phyloP scores from a whole-genome alignment of 2,797 vertebrate species.

The Choloepus didactylus region DNA sequence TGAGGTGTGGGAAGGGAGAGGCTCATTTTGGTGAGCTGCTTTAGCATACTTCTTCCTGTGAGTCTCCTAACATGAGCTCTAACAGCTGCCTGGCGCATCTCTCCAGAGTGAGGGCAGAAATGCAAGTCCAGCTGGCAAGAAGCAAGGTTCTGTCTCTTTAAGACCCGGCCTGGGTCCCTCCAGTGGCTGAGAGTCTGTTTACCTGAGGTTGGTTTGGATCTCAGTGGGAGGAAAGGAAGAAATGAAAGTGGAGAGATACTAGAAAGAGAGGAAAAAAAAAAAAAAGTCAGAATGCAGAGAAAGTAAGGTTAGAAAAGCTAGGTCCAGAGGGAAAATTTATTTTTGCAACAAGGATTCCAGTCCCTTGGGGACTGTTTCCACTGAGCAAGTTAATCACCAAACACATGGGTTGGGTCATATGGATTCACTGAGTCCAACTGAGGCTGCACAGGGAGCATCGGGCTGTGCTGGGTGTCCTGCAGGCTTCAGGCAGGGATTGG shows the following conservation, averaged over 20 bases:
- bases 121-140: neutral
- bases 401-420: neutral
- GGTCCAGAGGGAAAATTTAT: constrained; percentile 61
- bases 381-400: constrained; percentile 38
- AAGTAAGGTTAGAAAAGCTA: constrained; percentile 57
- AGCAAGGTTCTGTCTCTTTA: constrained; percentile 59
- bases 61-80: neutral
- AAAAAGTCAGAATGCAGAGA: constrained; percentile 2
- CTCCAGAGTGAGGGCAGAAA: neutral
- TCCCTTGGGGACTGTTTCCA: constrained; percentile 59
- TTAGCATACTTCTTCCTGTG: neutral
- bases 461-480: neutral
- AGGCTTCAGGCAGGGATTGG: neutral
- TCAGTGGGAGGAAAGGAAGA: constrained; percentile 68
- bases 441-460: neutral
- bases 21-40: neutral
- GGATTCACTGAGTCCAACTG: neutral
- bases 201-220: constrained; percentile 66
- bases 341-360: constrained; percentile 73
- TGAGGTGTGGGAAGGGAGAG: neutral
- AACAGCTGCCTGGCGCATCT: neutral
- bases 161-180: neutral
- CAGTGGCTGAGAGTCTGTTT: constrained; percentile 55
- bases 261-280: neutral
- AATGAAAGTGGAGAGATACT: constrained; percentile 63